phyloP scores from a whole-genome alignment of 2,888 invertebrate genomes.

The Calephelis perditalis region DNA sequence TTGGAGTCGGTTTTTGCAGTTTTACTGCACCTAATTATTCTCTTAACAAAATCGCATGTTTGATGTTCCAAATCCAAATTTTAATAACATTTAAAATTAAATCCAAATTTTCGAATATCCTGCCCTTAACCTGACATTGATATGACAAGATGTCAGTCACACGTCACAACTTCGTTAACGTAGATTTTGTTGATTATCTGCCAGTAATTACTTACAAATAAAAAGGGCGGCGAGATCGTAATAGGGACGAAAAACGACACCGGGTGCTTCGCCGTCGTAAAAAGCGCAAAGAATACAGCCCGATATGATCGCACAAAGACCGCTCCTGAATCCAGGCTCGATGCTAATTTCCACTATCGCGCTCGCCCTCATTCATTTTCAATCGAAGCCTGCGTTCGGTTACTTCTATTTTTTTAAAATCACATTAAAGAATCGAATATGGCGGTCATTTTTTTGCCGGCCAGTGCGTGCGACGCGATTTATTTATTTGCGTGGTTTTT shows the following conservation, averaged over 20 bases:
- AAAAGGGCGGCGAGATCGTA: conserved; percentile 67
- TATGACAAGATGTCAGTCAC: too few relatives aligned
- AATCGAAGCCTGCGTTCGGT: conserved; percentile 71
- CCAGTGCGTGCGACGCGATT: conserved; percentile 74
- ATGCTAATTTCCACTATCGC: conserved; percentile 80
- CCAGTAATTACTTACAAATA: conserved; percentile 64
- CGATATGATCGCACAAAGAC: conserved; percentile 78
- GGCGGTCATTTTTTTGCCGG: conserved; percentile 67
- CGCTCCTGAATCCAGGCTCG: conserved; percentile 75
- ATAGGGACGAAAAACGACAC: conserved; percentile 55
- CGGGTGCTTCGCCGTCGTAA: conserved; percentile 63
- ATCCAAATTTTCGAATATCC: too few relatives aligned
- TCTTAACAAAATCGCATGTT: too few relatives aligned
- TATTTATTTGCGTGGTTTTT: conserved; percentile 76
- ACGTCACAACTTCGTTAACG: not conserved
- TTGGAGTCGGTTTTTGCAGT: too few relatives aligned
- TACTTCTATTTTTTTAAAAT: conserved; percentile 74
- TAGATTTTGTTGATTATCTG: conserved; percentile 15
- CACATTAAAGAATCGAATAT: conserved; percentile 79
- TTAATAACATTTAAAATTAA: too few relatives aligned
- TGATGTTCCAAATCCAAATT: too few relatives aligned
- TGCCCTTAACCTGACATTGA: too few relatives aligned
- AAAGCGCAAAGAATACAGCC: conserved; percentile 78
- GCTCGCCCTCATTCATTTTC: conserved; percentile 77
- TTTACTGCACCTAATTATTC: too few relatives aligned